Percentiles rank a stretch among this genome's conserved stretches.
Evolutionary conservation across 2,797 vertebrate genomes (phyloP).

Genomic region (Parauchenoglanis punctatus): DNA sequence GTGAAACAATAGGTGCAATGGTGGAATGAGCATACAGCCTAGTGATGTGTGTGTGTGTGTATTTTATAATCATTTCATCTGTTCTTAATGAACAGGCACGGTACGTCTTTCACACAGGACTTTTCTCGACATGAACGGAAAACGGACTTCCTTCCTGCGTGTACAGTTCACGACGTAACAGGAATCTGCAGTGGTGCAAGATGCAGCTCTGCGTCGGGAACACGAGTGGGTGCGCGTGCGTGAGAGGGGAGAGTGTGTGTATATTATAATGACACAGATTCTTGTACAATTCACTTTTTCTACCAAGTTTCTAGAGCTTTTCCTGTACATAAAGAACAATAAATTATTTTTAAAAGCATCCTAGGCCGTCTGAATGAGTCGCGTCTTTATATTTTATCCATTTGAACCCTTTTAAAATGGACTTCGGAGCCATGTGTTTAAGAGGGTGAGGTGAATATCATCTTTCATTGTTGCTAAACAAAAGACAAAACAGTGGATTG

Average conservation of each 20-base stretch:
- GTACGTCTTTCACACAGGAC: background rate
- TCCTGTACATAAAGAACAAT: constrained; percentile 81
- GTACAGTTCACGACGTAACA: constrained; percentile 46
- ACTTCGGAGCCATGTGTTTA: background rate
- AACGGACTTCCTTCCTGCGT: constrained; percentile 54
- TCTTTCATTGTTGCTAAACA: no score
- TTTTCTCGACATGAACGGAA: constrained; percentile 13
- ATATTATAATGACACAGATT: constrained; percentile 67
- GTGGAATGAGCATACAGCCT: background rate
- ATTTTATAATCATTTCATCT: constrained; percentile 7
- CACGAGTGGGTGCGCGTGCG: background rate
- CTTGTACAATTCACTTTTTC: constrained; percentile 79
- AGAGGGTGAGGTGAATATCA: background rate
- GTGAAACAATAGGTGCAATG: background rate
- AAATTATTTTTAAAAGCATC: constrained; percentile 82
- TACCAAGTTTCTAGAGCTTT: constrained; percentile 75
- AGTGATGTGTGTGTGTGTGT: background rate
- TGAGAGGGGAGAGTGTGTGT: background rate
- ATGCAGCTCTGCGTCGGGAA: background rate
- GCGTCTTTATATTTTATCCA: background rate
- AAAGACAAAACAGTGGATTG: no score
- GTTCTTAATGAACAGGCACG: background rate
- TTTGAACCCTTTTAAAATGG: background rate
- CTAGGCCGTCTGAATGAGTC: background rate
- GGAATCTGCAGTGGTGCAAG: constrained; percentile 52